Evolutionary conservation across 2,888 invertebrate genomes (phyloP).

Genomic region (Cremastobaeus sp.): DNA sequence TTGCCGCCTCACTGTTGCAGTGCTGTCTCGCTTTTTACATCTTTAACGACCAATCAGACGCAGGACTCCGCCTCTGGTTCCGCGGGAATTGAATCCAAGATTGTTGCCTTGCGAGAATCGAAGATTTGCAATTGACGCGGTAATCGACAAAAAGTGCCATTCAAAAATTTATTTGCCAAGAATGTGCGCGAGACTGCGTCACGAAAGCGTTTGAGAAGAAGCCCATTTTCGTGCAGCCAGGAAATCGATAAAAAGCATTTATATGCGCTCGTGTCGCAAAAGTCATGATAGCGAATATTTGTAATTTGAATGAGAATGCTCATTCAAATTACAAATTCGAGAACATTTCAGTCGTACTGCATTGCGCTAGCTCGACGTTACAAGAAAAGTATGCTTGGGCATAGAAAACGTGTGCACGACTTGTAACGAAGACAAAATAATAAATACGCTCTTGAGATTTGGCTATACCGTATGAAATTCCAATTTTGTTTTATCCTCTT

Average conservation of each 20-base stretch:
- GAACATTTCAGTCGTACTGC: conserved; percentile 42
- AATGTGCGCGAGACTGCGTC: conserved; percentile 32
- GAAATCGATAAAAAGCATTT: conserved; percentile 58
- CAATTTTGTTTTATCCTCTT: too few species aligned
- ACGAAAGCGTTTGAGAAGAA: conserved; percentile 29
- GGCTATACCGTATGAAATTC: too few species aligned
- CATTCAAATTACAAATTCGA: too few species aligned
- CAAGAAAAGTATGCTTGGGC: conserved; percentile 26
- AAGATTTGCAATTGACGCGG: conserved; percentile 49
- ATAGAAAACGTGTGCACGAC: too few species aligned
- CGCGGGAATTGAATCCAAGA: conserved; percentile 60
- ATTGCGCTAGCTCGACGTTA: conserved; percentile 11
- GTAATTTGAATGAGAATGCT: conserved; percentile 56
- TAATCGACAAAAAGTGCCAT: conserved; percentile 29
- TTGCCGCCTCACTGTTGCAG: not conserved
- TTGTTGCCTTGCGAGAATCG: conserved; percentile 34
- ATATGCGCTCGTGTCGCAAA: conserved; percentile 52
- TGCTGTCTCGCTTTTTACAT: not conserved
- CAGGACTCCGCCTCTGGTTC: conserved; percentile 55
- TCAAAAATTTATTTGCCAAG: conserved; percentile 52
- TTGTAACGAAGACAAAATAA: too few species aligned
- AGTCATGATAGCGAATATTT: conserved; percentile 59
- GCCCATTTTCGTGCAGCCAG: conserved; percentile 49
- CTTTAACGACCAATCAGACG: conserved; percentile 42
- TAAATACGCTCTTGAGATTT: too few species aligned